Evolutionary conservation across 2,113 vertebrate genomes (phyloP).

Genomic region (Otocyon megalotis): DNA sequence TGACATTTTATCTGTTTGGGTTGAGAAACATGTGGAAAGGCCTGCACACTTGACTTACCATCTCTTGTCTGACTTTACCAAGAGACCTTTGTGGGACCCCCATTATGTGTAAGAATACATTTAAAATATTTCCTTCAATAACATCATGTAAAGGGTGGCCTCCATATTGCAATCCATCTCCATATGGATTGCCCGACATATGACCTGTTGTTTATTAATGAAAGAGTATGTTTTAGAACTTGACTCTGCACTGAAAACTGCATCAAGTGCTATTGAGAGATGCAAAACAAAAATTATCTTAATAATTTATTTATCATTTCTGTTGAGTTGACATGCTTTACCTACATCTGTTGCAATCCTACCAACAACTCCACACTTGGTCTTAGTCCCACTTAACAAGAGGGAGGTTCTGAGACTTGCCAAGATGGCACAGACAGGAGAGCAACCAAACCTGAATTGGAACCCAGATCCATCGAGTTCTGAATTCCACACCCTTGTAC

Average conservation of each 20-base stretch:
- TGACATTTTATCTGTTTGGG: conserved; percentile 84
- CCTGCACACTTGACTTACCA: conserved; percentile 82
- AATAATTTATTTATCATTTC: background rate
- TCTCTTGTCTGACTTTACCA: conserved; percentile 87
- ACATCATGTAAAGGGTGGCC: background rate
- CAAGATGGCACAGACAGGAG: background rate
- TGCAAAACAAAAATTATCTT: background rate
- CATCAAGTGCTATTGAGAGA: background rate
- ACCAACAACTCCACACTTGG: background rate
- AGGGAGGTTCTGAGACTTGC: background rate
- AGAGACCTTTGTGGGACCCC: conserved; percentile 86
- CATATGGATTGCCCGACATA: fast-evolving
- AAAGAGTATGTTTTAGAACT: background rate
- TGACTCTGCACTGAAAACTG: background rate
- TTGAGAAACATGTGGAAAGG: conserved; percentile 87
- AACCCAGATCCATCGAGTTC: background rate
- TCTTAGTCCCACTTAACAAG: background rate
- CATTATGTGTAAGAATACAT: conserved; percentile 86
- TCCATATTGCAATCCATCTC: background rate
- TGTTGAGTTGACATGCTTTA: background rate
- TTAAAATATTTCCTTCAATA: background rate
- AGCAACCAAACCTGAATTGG: background rate
- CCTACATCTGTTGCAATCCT: background rate
- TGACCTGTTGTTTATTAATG: background rate
- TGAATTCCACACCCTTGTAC: background rate